phyloP scores from a whole-genome alignment of 37 sponge, comb jelly and placozoan genomes.

The Oopsacas minuta region DNA sequence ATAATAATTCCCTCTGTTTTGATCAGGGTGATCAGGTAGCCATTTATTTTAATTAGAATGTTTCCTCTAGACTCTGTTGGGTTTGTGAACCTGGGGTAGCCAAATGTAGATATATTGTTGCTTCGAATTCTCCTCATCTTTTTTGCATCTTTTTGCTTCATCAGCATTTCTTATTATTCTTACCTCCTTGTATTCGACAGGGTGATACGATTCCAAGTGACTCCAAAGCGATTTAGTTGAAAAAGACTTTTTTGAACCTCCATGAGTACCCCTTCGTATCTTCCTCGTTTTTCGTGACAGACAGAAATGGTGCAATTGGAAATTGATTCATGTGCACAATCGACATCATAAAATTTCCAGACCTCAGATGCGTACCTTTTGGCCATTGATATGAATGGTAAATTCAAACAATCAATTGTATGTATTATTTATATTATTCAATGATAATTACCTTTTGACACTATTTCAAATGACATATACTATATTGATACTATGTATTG shows the following conservation, averaged over 20 bases:
- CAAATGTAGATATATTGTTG: background rate
- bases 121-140: slow-evolving; percentile 1
- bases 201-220: slow-evolving; percentile 8
- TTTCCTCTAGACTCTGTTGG: background rate
- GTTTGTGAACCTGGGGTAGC: background rate
- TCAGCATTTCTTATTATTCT: background rate
- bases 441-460: too few species aligned
- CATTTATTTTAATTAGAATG: background rate
- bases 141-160: background rate
- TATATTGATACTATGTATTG: too few species aligned
- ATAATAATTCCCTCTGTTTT: background rate
- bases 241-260: slow-evolving; percentile 16
- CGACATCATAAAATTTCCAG: slow-evolving; percentile 9
- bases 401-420: too few species aligned
- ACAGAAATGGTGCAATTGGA: background rate
- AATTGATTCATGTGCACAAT: slow-evolving; percentile 4
- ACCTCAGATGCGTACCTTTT: slow-evolving; percentile 10
- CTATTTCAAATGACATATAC: too few species aligned
- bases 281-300: background rate
- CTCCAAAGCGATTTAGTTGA: slow-evolving; percentile 15
- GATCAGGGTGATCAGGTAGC: background rate
- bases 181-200: background rate
- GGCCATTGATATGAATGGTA: background rate
- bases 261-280: slow-evolving; percentile 10
- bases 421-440: too few species aligned